Evolutionary conservation across 1,140 invertebrate species (phyloP), one percentile per base, ranked within the genome.

Genomic region (Drosophila sp.): DNA sequence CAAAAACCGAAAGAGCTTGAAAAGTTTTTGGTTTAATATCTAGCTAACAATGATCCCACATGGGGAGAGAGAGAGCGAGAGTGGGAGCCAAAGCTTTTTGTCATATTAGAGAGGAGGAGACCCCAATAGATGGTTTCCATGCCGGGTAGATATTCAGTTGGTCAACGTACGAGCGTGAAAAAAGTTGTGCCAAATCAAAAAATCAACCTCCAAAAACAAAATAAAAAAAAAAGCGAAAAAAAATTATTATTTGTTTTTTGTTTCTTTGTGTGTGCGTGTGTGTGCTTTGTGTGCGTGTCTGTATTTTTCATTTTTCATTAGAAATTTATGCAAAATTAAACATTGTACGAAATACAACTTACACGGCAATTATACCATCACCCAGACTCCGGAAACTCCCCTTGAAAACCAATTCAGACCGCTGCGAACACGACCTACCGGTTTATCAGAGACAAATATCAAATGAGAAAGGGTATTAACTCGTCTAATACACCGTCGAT

Each of bases 131-230:
- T 54, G 40, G 44, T 47, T 54, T 38, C 7, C 35, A 41, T 35
- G 3, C 8, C 10, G 23, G 56, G 8, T 10, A 58, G 30, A 35
- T 32, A 58, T 11, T 73, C 54, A 73, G 33, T 73, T 72, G 69
- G 7, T 65, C 70, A 41, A 27, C 44, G 57, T 64, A 62, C 68
- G 55, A 60, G 69, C 30, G 57, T 67, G 72, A 38, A 62, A 66
- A 74, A 61, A 66, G 72, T 60, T 67, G 57, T 58, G n/a, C 35
- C 0, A 17, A 11, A 17, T 17, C 7, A 17, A 17, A 27, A 60
- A 38, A 35, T 38, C 35, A 38, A 38, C 44, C 6, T 7, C 1
- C 6, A 50, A 72, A 35, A 56, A 70, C 30, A 63, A 68, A 7
- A 60, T 3, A 40, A 60, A 27, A 40, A 27, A 27, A 11, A 33